Percentiles rank a stretch among this genome's conserved stretches.
Evolutionary conservation across 2,797 vertebrate genomes (phyloP).

Genomic region (Champsocephalus gunnari): DNA sequence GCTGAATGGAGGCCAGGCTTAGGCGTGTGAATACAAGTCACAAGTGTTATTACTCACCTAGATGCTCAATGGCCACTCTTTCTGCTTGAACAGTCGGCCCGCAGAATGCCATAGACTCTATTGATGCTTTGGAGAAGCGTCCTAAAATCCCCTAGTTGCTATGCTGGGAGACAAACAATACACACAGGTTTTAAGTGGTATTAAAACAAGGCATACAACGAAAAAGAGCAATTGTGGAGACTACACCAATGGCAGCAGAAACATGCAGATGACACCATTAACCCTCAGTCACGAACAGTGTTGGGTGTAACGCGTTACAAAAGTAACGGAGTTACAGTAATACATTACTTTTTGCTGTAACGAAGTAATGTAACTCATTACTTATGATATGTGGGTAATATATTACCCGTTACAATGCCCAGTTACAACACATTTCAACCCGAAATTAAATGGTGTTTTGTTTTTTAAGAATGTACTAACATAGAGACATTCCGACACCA

Average conservation of each 20-base stretch:
- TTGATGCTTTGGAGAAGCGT: slow-evolving; percentile 38
- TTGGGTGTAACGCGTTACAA: no score
- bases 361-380: no score
- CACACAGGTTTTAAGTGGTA: slow-evolving; percentile 2
- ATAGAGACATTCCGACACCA: no score
- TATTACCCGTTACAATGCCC: no score
- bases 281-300: no score
- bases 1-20: slow-evolving; percentile 53
- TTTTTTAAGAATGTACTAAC: no score
- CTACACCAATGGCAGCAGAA: not conserved
- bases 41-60: slow-evolving; percentile 72
- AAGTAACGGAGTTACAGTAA: no score
- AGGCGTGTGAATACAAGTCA: slow-evolving; percentile 62
- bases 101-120: slow-evolving; percentile 34
- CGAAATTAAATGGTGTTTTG: no score
- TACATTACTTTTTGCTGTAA: no score
- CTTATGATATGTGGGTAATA: no score
- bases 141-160: slow-evolving; percentile 29
- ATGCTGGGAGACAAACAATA: slow-evolving; percentile 11
- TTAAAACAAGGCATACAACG: not conserved
- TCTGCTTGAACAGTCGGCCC: slow-evolving; percentile 57
- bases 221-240: not conserved
- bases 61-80: slow-evolving; percentile 66
- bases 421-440: no score
- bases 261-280: no score